Conservation (phyloP, 53 echinoderm and acorn worm genomes). For the Echinometra lucunter region DNA sequence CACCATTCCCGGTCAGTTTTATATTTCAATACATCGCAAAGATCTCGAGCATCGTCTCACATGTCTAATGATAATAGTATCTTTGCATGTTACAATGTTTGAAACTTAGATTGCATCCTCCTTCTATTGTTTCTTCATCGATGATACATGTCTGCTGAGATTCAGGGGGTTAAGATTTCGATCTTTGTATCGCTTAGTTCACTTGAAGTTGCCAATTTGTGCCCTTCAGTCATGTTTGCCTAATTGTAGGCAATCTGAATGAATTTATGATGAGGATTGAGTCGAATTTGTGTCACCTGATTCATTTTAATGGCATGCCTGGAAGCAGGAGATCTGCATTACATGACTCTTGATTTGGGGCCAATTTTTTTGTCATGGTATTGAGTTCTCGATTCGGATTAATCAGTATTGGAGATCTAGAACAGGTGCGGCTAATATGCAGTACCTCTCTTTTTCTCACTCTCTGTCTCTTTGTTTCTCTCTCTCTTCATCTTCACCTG, state of each 20-base stretch:
- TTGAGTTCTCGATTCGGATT: not conserved
- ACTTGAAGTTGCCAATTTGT: not conserved
- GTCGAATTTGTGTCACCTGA: not conserved
- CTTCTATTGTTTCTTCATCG: not conserved
- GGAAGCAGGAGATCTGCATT: not conserved
- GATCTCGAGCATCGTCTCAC: not conserved
- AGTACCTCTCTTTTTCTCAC: not conserved
- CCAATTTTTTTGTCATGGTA: not conserved
- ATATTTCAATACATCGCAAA: conserved; percentile 8
- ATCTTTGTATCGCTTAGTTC: not conserved
- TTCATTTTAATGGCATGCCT: not conserved
- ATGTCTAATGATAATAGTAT: not conserved
- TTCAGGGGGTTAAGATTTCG: not conserved
- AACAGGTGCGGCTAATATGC: not conserved
- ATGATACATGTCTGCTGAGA: not conserved
- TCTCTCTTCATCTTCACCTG: not conserved
- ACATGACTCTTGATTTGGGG: not conserved
- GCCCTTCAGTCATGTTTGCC: not conserved
- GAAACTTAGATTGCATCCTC: not conserved
- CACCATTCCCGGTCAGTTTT: not conserved
- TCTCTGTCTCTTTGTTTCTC: not conserved
- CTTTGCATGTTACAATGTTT: conserved; percentile 29
- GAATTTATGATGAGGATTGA: not conserved
- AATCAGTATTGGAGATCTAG: conserved; percentile 10
- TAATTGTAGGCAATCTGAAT: not conserved